Evolutionary conservation across 2,797 vertebrate species (phyloP), one percentile per base, ranked within the genome.

Genomic region (Hybognathus amarus): DNA sequence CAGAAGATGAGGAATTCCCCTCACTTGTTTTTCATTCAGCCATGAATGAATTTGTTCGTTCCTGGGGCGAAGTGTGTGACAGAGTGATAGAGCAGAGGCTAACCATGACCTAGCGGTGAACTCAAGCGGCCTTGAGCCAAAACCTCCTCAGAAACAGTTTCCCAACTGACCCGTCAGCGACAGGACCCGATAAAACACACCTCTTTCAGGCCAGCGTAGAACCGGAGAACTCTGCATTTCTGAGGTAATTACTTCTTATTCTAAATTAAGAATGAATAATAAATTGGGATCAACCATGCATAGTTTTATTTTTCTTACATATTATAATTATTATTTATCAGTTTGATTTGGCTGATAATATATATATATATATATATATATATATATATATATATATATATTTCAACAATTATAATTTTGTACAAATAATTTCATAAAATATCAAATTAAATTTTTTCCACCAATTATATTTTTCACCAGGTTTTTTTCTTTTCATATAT

Each of bases 1-100:
- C 68, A 54, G 88, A 71, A 87, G 82, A 73, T 86, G 87, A 91
- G 89, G 89, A 92, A 92, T 94, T 94, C 87, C 91, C 82, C 83
- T 20, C 82, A 75, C 90, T 90, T 77, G 67, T 71, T 90, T 78
- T 83, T 82, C 66, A 83, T 74, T 87, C 86, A 92, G 86, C 87
- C 81, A 86, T 77, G 71, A 91, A 85, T 93, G 92, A 93, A 93
- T 93, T 91, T 91, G 88, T 92, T 92, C 90, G 90, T 85, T 88
- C 89, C 85, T 80, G 83, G 80, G 86, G 87, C 85, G 10, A 22
- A 74, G 36, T 54, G 36, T 73, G 54, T 38, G 75, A 73, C 56
- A 81, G 79, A 63, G 40, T 81, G 79, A 74, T 82, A 50, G 20
- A 64, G 66, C 52, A 42, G 24, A 54, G n/a, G 27, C n/a, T 47